Evolutionary conservation across 2,113 vertebrate genomes (phyloP), one percentile per base, ranked within the genome.

Genomic region (Mustelus asterias): DNA sequence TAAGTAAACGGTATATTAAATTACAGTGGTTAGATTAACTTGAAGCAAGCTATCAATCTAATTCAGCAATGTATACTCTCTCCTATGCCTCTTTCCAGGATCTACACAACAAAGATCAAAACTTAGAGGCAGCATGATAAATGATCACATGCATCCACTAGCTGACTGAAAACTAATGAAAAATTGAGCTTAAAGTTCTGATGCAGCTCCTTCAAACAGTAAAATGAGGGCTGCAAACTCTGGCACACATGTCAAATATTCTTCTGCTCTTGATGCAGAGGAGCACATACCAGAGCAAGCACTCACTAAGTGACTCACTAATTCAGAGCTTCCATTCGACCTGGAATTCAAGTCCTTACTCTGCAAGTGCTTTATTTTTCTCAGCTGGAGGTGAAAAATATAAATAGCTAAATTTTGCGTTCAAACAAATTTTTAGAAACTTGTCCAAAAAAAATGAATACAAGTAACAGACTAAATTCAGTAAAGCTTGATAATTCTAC

Each of bases 271-370:
- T 65, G 8, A 18, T 67, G 89, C 60, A 22, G 65, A 90, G 54
- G 86, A 58, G 48, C 48, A 58, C 24, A 29, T 89, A 48, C 44
- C 48, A 58, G 22, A 58, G 58, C 26, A 29, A 6, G 60, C 65
- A n/a, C n/a, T 20, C 60, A 16, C 16, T 93, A 63, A 60, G 29
- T 63, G 58, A 37, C 2, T 93, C 29, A 54, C 48, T 93, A 93
- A 92, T 92, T 92, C 88, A 92, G 29, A 92, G 89, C 18, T 93
- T 93, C 89, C n/a, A 93, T 93, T 67, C 65, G 89, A 65, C 18
- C 60, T 93, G 89, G 67, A 63, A 65, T 65, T n/a, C 37, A n/a
- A 65, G 60, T 16, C 60, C 22, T 93, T 16, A 65, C 2, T 92
- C 58, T 65, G 18, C n/a, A 93, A 93, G 8, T 16, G 14, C 16